Percentiles rank a stretch among this genome's conserved stretches.
Conservation (phyloP, 2,113 vertebrate genomes). For the Nannobrachium achirus region DNA sequence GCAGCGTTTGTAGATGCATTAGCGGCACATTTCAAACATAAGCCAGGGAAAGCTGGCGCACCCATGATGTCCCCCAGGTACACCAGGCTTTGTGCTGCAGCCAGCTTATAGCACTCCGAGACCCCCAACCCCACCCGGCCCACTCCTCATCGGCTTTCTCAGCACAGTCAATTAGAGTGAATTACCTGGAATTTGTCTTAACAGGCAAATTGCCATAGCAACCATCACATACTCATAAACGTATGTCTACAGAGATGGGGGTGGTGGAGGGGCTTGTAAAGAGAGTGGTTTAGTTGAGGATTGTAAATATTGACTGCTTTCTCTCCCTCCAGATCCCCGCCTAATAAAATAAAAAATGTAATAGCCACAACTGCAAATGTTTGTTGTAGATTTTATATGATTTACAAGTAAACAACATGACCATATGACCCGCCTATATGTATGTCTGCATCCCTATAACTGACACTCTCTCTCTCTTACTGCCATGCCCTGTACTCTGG, state of each 20-base stretch:
- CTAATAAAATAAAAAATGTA: not conserved
- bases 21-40: not conserved
- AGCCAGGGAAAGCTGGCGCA: no score
- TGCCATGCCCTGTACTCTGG: no score
- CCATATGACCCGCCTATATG: no score
- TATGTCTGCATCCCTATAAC: not conserved
- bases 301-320: not conserved
- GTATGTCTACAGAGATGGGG: not conserved
- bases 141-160: constrained; percentile 3
- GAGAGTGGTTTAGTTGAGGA: not conserved
- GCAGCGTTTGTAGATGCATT: constrained; percentile 7
- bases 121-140: not conserved
- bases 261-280: not conserved
- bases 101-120: not conserved
- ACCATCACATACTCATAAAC: constrained; percentile 1
- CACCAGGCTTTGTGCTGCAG: not conserved
- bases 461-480: not conserved
- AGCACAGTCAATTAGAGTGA: constrained; percentile 14
- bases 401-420: no score
- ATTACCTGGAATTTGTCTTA: constrained; percentile 23
- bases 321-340: constrained; percentile 2
- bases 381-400: no score
- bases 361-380: no score
- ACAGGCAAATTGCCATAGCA: constrained; percentile 14
- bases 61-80: no score